phyloP scores from a whole-genome alignment of 92 coral and sea anemone genomes.

The Muricea muricata region DNA sequence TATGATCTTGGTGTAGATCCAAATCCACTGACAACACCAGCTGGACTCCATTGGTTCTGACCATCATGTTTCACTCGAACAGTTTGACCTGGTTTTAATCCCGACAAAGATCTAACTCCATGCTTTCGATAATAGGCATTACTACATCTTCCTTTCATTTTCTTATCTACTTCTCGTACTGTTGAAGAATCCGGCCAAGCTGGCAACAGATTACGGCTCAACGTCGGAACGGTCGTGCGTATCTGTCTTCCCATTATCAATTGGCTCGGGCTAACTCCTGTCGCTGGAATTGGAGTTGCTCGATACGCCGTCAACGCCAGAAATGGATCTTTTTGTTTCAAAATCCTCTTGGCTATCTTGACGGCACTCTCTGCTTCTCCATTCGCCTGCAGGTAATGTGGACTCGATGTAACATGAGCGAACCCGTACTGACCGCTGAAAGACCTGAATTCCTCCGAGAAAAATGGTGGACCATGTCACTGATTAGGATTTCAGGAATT shows the following conservation, averaged over 20 bases:
- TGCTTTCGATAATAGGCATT: constrained; percentile 16
- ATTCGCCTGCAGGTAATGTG: too few relatives aligned
- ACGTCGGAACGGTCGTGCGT: not conserved
- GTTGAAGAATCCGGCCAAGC: constrained; percentile 8
- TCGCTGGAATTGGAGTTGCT: constrained; percentile 39
- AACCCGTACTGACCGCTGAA: constrained; percentile 59
- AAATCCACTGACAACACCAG: not conserved
- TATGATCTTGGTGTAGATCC: constrained; percentile 29
- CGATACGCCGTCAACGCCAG: constrained; percentile 44
- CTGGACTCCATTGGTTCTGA: constrained; percentile 32
- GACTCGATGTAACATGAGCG: constrained; percentile 64
- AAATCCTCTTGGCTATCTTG: constrained; percentile 15
- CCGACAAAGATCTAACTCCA: constrained; percentile 24
- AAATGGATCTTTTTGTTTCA: constrained; percentile 9
- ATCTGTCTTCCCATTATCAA: not conserved
- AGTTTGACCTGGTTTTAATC: constrained; percentile 9
- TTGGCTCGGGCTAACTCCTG: constrained; percentile 40
- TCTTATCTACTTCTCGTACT: constrained; percentile 18
- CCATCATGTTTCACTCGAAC: constrained; percentile 30
- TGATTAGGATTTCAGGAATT: constrained; percentile 46
- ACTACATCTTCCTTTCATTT: constrained; percentile 17
- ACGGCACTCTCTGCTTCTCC: constrained; percentile 30
- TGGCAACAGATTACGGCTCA: not conserved
- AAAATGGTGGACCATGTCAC: constrained; percentile 65
- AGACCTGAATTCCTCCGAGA: constrained; percentile 41